Conservation (phyloP, 2,113 vertebrate genomes). For the Setophaga coronata region DNA sequence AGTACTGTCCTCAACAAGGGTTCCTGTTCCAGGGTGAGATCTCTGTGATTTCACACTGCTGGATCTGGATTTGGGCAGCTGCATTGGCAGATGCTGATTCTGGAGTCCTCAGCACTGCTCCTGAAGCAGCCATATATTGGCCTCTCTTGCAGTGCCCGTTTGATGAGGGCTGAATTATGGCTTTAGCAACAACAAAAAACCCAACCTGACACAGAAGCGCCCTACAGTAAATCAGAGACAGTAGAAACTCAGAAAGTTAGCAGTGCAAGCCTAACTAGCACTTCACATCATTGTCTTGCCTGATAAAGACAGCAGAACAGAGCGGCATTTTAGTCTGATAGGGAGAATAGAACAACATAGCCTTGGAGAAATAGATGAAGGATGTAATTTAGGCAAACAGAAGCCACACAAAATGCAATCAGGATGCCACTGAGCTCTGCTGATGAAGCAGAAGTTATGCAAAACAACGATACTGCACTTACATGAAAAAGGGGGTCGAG, state of each 20-base stretch:
- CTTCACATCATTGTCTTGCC: background rate
- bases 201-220: background rate
- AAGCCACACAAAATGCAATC: background rate
- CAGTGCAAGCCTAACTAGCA: background rate
- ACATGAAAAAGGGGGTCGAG: accelerated
- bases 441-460: background rate
- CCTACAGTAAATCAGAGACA: background rate
- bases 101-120: background rate
- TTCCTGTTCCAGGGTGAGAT: background rate
- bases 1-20: background rate
- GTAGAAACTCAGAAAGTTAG: background rate
- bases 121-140: background rate
- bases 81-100: background rate
- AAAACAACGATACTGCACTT: accelerated
- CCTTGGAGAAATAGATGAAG: background rate
- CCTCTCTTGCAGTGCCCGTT: accelerated
- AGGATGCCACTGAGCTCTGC: background rate
- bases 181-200: background rate
- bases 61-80: background rate
- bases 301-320: background rate
- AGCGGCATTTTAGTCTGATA: background rate
- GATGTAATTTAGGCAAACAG: background rate
- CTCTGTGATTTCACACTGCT: background rate
- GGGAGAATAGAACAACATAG: background rate
- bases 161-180: background rate